These are phyloP conservation scores for Caenorhabditis panamensis DNA, from an alignment of 2,888 invertebrate species.

Conservation along the genomic window DNA sequence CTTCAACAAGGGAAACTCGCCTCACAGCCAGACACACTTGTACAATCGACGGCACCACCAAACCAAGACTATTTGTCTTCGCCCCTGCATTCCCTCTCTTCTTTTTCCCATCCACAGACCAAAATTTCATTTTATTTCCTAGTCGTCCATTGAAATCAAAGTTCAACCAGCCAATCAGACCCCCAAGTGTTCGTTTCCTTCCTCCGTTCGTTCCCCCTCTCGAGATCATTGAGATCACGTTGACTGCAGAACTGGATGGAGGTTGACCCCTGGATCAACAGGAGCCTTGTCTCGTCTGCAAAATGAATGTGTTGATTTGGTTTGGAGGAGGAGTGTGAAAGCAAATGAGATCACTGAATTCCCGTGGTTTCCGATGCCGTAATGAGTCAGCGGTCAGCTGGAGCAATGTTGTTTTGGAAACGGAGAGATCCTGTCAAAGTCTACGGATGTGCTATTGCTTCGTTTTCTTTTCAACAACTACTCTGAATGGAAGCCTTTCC, in stretches of 20 bases:
- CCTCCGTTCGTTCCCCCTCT: slow-evolving; percentile 1
- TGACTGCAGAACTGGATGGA: neutral
- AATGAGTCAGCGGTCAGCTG: slow-evolving; percentile 1
- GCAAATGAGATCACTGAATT: neutral
- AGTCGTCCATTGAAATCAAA: neutral
- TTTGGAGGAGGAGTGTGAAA: neutral
- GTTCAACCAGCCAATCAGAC: neutral
- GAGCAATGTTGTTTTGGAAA: neutral
- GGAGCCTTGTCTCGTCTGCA: neutral
- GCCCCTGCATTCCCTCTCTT: no score
- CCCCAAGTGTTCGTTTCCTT: slow-evolving; percentile 1
- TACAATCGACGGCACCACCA: slow-evolving; percentile 6
- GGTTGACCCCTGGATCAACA: slow-evolving; percentile 6
- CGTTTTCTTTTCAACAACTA: neutral
- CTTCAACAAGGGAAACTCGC: neutral
- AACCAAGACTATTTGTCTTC: slow-evolving; percentile 9
- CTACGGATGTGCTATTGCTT: no score
- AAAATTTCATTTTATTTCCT: neutral
- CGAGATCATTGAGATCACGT: slow-evolving; percentile 4
- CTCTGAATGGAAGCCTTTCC: neutral
- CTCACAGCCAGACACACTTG: neutral
- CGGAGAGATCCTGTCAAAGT: neutral
- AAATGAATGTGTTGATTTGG: slow-evolving; percentile 1
- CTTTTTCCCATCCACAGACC: neutral
- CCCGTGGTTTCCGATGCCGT: neutral